Base-by-base conservation (phyloP, 2,113 vertebrate species). In the Meles meles region DNA sequence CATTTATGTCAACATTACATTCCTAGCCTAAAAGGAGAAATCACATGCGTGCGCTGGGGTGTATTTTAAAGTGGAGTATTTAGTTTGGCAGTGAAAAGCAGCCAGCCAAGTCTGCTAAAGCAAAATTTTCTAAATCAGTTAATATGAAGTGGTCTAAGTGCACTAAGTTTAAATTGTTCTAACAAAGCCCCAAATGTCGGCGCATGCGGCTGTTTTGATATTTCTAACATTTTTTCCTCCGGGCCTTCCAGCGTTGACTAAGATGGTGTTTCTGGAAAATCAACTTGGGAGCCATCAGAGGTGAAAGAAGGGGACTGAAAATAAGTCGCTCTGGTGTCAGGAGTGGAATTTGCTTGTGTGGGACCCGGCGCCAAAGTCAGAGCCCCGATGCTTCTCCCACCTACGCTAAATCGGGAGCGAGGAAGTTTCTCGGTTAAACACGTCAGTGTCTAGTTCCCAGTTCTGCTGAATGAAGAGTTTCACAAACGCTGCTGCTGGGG, bases 1-100 rank as follows among this genome's bases (percentile, higher is more conserved):
- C 97, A 97, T 97, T 98, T 98, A 96, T 98, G 94, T 97, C 97
- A 98, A 98, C 97, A 98, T 97, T 93, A 95, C 97, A 98, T 94
- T 98, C 97, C 97, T 92, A 72, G 94, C 90, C 93, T 97, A 97
- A 97, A 97, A 98, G 96, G 76, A 98, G 94, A 95, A 97, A 93
- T 97, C 82, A n/a, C 97, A 52, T 85, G 90, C 20, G 37, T 52
- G 25, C 0, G 65, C 93, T 85, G 90, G 95, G 87, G 94, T 86
- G 59, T 95, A 63, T 97, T 98, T 95, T 81, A 90, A 94, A 98
- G 93, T 80, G 83, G 94, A 95, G 77, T 97, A 91, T 98, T 98
- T 96, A 96, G 96, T 95, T 96, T 97, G 97, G 97, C 97, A 93
- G 88, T 83, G 81, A 93, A 93, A 95, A 57, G 81, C 94, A 89